Conservation (phyloP, 1,140 invertebrate genomes). For the Helicoverpa armigera region DNA sequence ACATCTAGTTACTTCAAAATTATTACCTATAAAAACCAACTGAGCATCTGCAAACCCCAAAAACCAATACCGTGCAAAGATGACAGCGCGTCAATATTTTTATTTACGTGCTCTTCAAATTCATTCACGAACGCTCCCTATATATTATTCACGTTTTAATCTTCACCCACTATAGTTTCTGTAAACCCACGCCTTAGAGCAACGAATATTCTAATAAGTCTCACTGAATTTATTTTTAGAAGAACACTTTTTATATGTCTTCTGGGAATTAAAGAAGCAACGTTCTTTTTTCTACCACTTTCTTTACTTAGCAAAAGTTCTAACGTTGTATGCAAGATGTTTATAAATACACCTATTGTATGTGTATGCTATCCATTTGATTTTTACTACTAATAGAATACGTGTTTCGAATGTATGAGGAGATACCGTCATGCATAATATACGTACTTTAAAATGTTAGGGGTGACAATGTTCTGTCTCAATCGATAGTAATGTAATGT, state of each 20-base stretch:
- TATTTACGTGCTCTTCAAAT: conserved; percentile 30
- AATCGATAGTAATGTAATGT: too few species aligned
- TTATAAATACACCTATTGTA: too few species aligned
- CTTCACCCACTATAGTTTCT: conserved; percentile 41
- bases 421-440: too few species aligned
- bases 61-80: conserved; percentile 3
- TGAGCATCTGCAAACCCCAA: background rate
- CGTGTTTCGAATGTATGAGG: too few species aligned
- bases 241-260: conserved; percentile 7
- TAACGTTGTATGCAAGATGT: background rate
- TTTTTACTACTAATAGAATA: too few species aligned
- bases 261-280: conserved; percentile 9
- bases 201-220: conserved; percentile 42
- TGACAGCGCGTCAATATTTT: conserved; percentile 42
- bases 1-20: too few species aligned
- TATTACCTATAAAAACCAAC: background rate
- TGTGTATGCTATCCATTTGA: too few species aligned
- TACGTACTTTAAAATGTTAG: too few species aligned
- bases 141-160: conserved; percentile 52
- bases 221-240: conserved; percentile 1
- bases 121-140: conserved; percentile 24
- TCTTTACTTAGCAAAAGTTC: background rate
- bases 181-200: conserved; percentile 15
- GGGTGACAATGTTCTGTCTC: too few species aligned
- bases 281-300: background rate